Conservation (phyloP, 1,140 invertebrate species). For the Solen grandis region DNA sequence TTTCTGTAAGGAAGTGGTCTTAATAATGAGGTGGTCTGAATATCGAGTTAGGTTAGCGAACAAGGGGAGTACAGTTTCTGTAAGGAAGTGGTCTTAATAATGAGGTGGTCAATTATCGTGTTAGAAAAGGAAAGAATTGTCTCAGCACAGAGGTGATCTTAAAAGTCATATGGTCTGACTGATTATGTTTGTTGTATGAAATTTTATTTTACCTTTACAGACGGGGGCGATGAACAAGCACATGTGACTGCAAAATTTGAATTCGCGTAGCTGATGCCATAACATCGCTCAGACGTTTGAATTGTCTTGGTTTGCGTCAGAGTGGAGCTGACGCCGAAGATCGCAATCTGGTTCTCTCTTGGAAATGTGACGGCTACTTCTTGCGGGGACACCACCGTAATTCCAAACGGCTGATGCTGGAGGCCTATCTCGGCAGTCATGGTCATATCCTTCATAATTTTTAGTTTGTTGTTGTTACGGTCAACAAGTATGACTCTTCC, state of each 20-base stretch:
- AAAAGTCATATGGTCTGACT: too few relatives aligned
- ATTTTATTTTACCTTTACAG: slow-evolving; percentile 46
- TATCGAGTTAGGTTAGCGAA: too few relatives aligned
- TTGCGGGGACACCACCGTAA: slow-evolving; percentile 3
- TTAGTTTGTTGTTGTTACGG: slow-evolving; percentile 47
- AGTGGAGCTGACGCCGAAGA: slow-evolving; percentile 21
- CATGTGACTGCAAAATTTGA: slow-evolving; percentile 40
- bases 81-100: too few relatives aligned
- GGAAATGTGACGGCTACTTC: slow-evolving; percentile 49
- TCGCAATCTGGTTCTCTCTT: slow-evolving; percentile 43
- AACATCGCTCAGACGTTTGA: slow-evolving; percentile 41
- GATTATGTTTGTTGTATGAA: too few relatives aligned
- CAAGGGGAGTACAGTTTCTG: too few relatives aligned
- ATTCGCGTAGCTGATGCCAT: slow-evolving; percentile 32
- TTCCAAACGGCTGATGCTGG: slow-evolving; percentile 38
- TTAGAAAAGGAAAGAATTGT: too few relatives aligned
- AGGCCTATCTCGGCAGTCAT: neutral
- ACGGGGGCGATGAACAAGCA: slow-evolving; percentile 44
- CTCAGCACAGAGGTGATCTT: too few relatives aligned
- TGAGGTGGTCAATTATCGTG: too few relatives aligned
- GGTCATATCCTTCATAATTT: neutral
- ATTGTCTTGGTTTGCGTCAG: slow-evolving; percentile 1
- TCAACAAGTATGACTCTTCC: slow-evolving; percentile 38
- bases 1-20: too few relatives aligned
- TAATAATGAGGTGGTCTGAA: too few relatives aligned